Evolutionary conservation across 2,113 vertebrate genomes (phyloP), one percentile per base, ranked within the genome.

Genomic region (Neodon shergylaensis): DNA sequence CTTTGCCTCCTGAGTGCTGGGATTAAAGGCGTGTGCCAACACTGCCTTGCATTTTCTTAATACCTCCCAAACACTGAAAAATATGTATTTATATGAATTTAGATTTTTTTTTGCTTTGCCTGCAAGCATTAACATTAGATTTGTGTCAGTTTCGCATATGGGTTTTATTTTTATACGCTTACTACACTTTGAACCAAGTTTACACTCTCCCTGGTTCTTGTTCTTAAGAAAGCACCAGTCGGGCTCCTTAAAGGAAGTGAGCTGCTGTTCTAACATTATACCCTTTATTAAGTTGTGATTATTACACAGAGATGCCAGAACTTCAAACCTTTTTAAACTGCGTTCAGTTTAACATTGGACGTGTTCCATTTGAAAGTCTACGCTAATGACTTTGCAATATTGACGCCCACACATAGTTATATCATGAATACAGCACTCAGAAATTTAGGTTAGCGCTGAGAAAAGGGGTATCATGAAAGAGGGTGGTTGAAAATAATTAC

Each of bases 261-360:
- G 42, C 88, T 86, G 79, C 26, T 95, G 12, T 79, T 92, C 93
- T 92, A 95, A 96, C 95, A 95, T 82, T 89, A 89, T 84, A 42
- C 36, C 94, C 87, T 78, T 97, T 85, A 97, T 95, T 96, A 95
- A 95, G 96, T 91, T 94, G 44, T 79, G 96, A 97, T 97, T 96
- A 94, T 94, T 96, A 58, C 6, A 88, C 91, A 81, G 68, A 36
- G 44, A 95, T 94, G 82, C 92, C 95, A 96, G 89, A 95, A 95
- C 92, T 97, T 82, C 33, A 14, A 39, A 76, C 92, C 76, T 96
- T 93, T 94, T 93, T 81, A 95, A 95, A 79, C 91, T 93, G 95
- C 94, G 95, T 96, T 97, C 39, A 94, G 92, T 98, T 97, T 97
- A 96, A 97, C 95, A 76, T 90, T 97, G 97, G 97, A 95, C 74